Conservation (phyloP, 2,113 vertebrate genomes). For the Cyanistes caeruleus region DNA sequence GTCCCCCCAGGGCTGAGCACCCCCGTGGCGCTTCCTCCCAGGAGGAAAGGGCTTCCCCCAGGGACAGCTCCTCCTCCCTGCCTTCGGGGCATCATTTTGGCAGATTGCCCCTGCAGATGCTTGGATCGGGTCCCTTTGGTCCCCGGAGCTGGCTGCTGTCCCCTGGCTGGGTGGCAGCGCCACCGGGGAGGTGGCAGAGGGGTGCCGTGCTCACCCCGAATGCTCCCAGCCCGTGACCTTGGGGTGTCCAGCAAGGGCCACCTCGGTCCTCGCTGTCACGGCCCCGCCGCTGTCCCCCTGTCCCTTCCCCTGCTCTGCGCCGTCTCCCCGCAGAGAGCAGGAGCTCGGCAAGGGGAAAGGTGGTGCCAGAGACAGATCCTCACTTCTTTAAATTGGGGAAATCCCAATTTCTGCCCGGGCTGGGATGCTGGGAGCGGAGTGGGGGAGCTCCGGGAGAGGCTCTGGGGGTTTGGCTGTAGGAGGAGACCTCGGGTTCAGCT, state of each 20-base stretch:
- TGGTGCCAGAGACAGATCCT: neutral
- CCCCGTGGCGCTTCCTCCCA: neutral
- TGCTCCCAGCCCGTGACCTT: neutral
- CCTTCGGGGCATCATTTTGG: slow-evolving; percentile 4
- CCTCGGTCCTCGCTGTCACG: neutral
- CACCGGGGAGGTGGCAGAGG: neutral
- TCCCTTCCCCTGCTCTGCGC: neutral
- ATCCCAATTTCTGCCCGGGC: fast-evolving
- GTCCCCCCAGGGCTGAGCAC: fast-evolving
- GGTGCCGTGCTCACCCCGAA: neutral
- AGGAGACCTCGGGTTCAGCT: neutral
- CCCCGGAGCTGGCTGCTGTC: neutral
- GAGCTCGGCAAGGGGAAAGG: neutral
- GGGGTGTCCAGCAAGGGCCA: neutral
- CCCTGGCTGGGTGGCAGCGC: neutral
- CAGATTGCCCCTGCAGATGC: slow-evolving; percentile 3
- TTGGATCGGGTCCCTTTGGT: slow-evolving; percentile 11
- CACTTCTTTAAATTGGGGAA: neutral
- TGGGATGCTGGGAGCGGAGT: neutral
- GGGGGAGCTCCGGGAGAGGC: fast-evolving
- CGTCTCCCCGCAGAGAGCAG: fast-evolving
- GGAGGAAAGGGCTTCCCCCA: slow-evolving; percentile 11
- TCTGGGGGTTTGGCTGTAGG: neutral
- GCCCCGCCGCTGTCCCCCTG: neutral
- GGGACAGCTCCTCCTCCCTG: neutral